phyloP scores from a whole-genome alignment of 1,140 invertebrate genomes.

The Cydia pomonella region DNA sequence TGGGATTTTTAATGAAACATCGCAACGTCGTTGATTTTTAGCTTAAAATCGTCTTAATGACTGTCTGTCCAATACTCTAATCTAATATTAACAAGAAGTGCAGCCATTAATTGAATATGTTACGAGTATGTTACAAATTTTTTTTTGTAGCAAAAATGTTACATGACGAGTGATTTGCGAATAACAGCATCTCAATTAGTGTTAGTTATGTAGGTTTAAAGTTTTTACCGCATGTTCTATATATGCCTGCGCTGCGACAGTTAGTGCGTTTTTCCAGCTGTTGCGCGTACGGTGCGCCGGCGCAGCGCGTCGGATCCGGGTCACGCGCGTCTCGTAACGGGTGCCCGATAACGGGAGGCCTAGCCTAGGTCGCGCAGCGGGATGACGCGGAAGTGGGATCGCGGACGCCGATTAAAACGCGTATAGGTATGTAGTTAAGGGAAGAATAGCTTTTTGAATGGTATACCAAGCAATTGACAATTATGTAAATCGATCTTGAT shows the following conservation, averaged over 20 bases:
- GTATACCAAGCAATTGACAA: no score
- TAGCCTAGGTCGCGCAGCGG: conserved; percentile 67
- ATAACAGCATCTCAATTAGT: neutral
- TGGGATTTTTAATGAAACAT: no score
- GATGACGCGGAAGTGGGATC: conserved; percentile 71
- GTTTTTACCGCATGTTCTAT: conserved; percentile 19
- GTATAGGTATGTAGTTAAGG: neutral
- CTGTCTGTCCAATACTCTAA: no score
- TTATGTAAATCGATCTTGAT: no score
- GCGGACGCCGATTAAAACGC: conserved; percentile 51
- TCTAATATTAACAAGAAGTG: no score
- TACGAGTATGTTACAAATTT: no score
- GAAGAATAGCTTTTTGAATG: no score
- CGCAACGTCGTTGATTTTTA: no score
- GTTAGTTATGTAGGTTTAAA: neutral
- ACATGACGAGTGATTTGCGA: neutral
- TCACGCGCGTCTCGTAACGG: conserved; percentile 76
- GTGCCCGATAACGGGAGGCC: conserved; percentile 66
- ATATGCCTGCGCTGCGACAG: conserved; percentile 49
- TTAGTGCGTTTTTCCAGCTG: conserved; percentile 63
- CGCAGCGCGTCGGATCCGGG: conserved; percentile 60
- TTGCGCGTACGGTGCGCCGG: conserved; percentile 42
- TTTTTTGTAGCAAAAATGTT: neutral
- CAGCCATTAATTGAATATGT: no score
- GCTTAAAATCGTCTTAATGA: no score